Conservation (phyloP, 2,797 vertebrate genomes). For the Silurus aristotelis region DNA sequence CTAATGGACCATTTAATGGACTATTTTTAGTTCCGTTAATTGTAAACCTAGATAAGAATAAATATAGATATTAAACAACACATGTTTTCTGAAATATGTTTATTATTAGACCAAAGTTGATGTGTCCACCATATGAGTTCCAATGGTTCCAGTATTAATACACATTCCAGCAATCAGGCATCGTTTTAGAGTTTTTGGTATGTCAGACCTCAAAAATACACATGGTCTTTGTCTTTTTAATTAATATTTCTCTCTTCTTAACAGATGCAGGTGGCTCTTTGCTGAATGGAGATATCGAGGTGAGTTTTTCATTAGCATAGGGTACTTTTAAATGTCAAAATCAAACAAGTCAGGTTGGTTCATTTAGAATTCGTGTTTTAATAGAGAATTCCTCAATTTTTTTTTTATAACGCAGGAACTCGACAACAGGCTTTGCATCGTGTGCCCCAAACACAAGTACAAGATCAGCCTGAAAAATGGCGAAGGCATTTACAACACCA, state of each 20-base stretch:
- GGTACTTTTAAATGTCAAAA: constrained; percentile 21
- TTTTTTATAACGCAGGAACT: constrained; percentile 76
- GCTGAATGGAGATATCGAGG: constrained; percentile 90
- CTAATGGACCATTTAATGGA: not conserved
- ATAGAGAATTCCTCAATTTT: not conserved
- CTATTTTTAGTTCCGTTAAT: too few relatives aligned
- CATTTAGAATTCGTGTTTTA: not conserved
- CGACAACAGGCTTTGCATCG: constrained; percentile 82
- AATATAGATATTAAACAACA: not conserved
- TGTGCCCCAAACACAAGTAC: constrained; percentile 94
- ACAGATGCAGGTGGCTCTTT: constrained; percentile 87
- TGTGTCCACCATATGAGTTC: not conserved
- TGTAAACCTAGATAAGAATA: not conserved
- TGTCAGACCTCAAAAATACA: not conserved
- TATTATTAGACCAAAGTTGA: not conserved
- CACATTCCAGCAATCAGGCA: not conserved
- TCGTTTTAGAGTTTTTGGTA: not conserved
- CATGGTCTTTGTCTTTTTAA: not conserved
- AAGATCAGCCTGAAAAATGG: constrained; percentile 86
- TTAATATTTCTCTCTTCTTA: constrained; percentile 44
- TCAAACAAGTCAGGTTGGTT: not conserved
- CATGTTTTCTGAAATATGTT: not conserved
- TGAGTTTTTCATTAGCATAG: constrained; percentile 57
- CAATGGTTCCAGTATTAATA: not conserved
- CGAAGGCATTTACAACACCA: constrained; percentile 84